Evolutionary conservation across 2,888 invertebrate species (phyloP), one percentile per base, ranked within the genome.

Genomic region (Eudemis profundana): DNA sequence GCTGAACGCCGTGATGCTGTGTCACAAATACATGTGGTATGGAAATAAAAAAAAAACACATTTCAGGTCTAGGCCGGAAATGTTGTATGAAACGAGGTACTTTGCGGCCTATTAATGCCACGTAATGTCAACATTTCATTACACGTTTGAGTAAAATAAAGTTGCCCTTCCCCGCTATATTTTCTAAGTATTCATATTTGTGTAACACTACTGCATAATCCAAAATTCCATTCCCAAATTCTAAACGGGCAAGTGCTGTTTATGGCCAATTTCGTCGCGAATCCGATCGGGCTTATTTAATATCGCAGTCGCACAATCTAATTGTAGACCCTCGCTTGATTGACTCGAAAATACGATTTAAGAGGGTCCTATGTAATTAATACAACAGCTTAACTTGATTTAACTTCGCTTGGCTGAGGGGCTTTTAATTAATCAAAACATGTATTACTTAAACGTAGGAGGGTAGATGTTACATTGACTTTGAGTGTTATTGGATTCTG

Each of bases 321-420:
- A 56, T 44, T 56, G 42, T n/a, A 54, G 23, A 17, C 42, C 42
- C 17, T 29, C 29, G 42, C 42, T 56, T 56, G 56, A 56, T 56
- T 29, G 42, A 12, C 27, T 29, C 21, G 46, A 29, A 56, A 56
- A 56, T 19, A 44, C 56, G 19, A 29, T 56, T 42, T 56, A 44
- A 56, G 29, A 54, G 56, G 56, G 53, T n/a, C 17, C 56, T 19
- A n/a, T 23, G 29, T 44, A 56, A 56, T 44, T 56, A 56, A 56
- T 44, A 56, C 56, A 56, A 29, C 42, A 56, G 19, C 56, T 44
- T 56, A 56, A 56, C 27, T 56, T 29, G 56, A 56, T 56, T 44
- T 44, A 56, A 56, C 44, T 42, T 56, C 40, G 17, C 42, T 54
- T 54, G 49, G 2, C 3, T 17, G 3, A 17, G 29, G 29, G 42